Percentiles rank a stretch among this genome's conserved stretches.
phyloP scores from a whole-genome alignment of 2,888 invertebrate species.

The Heteromurus nitidus region DNA sequence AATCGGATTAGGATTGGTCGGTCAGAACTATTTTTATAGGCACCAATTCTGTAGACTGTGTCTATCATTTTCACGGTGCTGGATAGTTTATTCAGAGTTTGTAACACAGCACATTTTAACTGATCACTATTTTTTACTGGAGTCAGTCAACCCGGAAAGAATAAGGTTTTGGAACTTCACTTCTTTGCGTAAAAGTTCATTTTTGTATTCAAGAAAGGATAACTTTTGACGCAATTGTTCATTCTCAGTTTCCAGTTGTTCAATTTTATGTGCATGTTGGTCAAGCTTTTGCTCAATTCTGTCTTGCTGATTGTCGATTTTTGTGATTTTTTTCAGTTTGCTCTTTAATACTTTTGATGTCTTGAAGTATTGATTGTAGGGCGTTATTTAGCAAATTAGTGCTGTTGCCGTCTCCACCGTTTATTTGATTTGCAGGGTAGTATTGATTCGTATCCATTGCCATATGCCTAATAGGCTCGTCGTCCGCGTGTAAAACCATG shows the following conservation, averaged over 20 bases:
- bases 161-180: constrained; percentile 27
- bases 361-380: too few relatives aligned
- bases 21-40: not conserved
- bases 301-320: not conserved
- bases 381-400: too few relatives aligned
- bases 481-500: too few relatives aligned
- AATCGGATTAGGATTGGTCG: not conserved
- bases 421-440: too few relatives aligned
- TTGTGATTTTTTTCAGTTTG: not conserved
- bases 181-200: not conserved
- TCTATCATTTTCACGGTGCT: not conserved
- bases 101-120: not conserved
- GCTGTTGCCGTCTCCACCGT: too few relatives aligned
- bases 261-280: not conserved
- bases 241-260: not conserved
- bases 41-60: not conserved
- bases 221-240: not conserved
- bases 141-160: not conserved
- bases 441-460: too few relatives aligned
- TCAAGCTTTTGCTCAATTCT: not conserved
- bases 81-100: not conserved
- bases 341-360: too few relatives aligned
- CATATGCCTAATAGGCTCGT: too few relatives aligned
- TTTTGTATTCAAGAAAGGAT: constrained; percentile 8
- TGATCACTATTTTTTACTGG: not conserved